Base-by-base conservation (phyloP, 2,797 vertebrate genomes). In the Capromys pilorides region DNA sequence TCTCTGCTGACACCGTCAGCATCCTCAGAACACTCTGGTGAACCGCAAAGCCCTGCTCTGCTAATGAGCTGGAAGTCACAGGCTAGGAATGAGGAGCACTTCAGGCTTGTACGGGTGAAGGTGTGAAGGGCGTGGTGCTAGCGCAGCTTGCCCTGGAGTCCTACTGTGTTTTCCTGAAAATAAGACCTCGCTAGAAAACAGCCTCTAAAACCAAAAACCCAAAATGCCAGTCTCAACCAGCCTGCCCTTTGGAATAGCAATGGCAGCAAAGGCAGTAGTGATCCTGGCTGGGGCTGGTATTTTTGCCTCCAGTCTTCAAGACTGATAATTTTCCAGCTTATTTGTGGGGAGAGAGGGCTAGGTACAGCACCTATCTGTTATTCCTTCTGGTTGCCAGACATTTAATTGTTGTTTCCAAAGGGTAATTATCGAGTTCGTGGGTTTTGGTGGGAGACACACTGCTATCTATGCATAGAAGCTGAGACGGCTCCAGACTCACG, bases 401-500 rank as follows among this genome's bases (percentile, higher is more conserved):
- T 81, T 80, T 94, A 86, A 51, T 45, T 71, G 19, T 92, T 78
- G 39, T 93, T 69, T 8, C 54, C 39, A 49, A 24, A 7, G n/a
- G 82, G 33, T 61, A 90, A 80, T 78, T 57, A 78, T 86, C 57
- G 19, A 66, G 36, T 31, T 31, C 49, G 7, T 10, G 28, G 45
- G 59, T 93, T 96, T 93, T 54, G 66, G 79, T 75, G 73, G 86
- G 49, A 93, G 54, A 16, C 33, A 85, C 31, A 84, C 18, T 90
- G 59, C 92, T 7, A 73, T 86, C 21, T 39, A n/a, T 66, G 49
- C 59, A 61, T 3, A 24, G 87, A 93, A 86, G 79, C 62, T 80
- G 64, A 86, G 91, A 86, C 61, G 31, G 28, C 21, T 71, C 24
- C 39, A 41, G 26, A 73, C 28, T 88, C 62, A 39, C 41, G 71